Base-by-base conservation (phyloP, 2,797 vertebrate genomes). In the Sarcoramphus papa region DNA sequence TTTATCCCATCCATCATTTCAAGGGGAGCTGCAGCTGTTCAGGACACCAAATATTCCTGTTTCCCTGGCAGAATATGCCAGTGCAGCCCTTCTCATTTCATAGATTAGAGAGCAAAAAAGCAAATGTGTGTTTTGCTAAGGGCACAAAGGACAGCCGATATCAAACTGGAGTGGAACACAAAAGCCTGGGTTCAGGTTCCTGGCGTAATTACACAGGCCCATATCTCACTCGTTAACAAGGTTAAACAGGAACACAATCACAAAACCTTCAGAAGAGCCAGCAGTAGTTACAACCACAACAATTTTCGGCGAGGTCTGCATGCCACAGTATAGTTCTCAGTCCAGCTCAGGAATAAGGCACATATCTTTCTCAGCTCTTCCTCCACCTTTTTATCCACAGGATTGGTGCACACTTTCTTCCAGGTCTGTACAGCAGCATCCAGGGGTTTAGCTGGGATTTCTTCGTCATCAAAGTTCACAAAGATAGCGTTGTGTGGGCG, bases 401-500 rank as follows among this genome's bases (percentile, higher is more conserved):
- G 93, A 72, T 98, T 99, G 48, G 97, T 91, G 53, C 98, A 98
- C 22, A 98, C 70, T 72, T 98, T 98, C 33, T 67, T 94, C 99
- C 99, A 99, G 19, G 98, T 99, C 69, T 96, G 83, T 27, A 84
- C 97, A 0, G 99, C 99, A 2, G 98, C 98, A 93, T 99, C 98
- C 37, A 99, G 90, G 0, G 98, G 97, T 94, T 98, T 97, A 0
- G 53, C 30, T 4, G 99, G 98, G 16, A 98, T 97, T 25, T 94
- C 97, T 2, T 97, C 84, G 1, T 99, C 99, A 25, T 95, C 97
- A 40, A 99, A 99, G 96, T 97, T 99, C 73, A 99, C 97, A 85
- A 99, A 99, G 81, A 99, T 98, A n/a, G 99, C 98, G 2, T 99
- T 99, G 97, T 99, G 98, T 3, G 98, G 98, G 33, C 98, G 98